A percentile compares a stretch with the other conserved stretches of the same genome.
Evolutionary conservation across 2,797 vertebrate species (phyloP).

Genomic region (Tragopan temminckii): DNA sequence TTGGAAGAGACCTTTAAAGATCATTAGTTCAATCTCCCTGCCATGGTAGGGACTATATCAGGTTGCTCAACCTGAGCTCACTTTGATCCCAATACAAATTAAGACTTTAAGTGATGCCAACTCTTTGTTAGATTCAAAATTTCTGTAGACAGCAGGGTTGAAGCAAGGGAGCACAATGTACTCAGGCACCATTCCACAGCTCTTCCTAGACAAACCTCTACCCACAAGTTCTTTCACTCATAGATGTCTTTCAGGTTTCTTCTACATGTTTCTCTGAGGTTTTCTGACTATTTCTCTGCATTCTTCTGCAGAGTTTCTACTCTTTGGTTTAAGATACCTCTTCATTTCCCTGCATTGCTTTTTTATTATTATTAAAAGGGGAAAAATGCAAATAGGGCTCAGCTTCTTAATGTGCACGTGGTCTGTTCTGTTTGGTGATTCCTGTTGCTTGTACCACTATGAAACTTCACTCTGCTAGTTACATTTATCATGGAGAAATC

Average conservation of each 20-base stretch:
- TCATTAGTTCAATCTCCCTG: background rate
- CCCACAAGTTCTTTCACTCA: background rate
- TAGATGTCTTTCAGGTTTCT: background rate
- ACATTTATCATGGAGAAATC: background rate
- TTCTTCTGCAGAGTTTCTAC: background rate
- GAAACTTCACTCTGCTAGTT: background rate
- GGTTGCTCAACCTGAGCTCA: background rate
- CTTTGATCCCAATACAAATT: background rate
- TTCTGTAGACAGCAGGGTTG: background rate
- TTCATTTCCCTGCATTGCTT: rapidly evolving
- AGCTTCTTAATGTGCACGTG: rapidly evolving
- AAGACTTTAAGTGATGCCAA: background rate
- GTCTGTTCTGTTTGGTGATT: background rate
- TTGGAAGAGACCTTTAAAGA: background rate
- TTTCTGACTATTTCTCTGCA: background rate
- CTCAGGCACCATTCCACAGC: background rate
- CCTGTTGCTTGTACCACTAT: background rate
- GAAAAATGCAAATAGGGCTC: background rate
- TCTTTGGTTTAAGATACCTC: background rate
- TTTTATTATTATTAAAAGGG: background rate
- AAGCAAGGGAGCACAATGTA: background rate
- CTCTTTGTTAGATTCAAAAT: constrained; percentile 6
- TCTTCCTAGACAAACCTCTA: background rate
- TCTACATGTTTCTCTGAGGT: background rate
- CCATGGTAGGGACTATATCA: background rate